Percentiles rank a stretch among this genome's conserved stretches.
Evolutionary conservation across 2,113 vertebrate species (phyloP).

Genomic region (Drymodes brunneopygia): DNA sequence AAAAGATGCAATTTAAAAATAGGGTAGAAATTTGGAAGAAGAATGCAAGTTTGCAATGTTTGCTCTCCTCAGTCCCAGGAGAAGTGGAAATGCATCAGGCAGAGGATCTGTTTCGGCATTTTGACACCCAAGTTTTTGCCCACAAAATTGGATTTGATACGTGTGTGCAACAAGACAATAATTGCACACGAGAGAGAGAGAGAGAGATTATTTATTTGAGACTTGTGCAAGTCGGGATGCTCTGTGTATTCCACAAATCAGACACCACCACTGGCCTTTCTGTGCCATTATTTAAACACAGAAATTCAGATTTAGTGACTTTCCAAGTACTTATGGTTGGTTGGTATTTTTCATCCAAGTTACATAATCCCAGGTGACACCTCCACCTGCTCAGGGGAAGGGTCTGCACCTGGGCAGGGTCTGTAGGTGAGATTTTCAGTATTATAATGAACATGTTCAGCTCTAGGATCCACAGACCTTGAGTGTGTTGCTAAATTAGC

Average conservation of each 20-base stretch:
- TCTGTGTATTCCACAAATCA: accelerated
- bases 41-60: not conserved
- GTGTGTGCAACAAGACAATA: not conserved
- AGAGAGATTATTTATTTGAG: not conserved
- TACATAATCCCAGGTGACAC: not conserved
- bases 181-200: not conserved
- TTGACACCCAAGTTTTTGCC: not conserved
- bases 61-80: not conserved
- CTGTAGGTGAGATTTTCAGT: not conserved
- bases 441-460: not conserved
- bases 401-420: not conserved
- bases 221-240: not conserved
- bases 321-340: not conserved
- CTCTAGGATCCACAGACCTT: not conserved
- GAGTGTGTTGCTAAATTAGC: not conserved
- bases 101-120: not conserved
- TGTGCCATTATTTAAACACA: not conserved
- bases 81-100: not conserved
- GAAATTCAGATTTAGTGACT: not conserved
- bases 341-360: not conserved
- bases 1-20: not conserved
- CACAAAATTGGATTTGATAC: not conserved
- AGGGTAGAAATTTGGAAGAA: not conserved
- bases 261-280: not conserved
- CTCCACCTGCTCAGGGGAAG: not conserved